phyloP scores from a whole-genome alignment of 2,888 invertebrate genomes.

The Noctua comes region DNA sequence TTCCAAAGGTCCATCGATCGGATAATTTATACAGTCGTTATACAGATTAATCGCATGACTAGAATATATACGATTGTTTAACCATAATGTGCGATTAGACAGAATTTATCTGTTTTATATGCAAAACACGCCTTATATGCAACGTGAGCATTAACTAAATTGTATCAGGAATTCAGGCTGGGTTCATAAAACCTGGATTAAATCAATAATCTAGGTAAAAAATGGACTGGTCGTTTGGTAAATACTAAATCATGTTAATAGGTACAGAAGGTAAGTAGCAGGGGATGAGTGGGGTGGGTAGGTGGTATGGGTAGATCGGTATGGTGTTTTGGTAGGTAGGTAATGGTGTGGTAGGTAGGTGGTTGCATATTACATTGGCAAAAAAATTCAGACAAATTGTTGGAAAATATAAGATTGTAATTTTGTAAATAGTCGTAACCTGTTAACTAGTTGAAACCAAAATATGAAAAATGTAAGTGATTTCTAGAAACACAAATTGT shows the following conservation, averaged over 20 bases:
- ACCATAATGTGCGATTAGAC: constrained; percentile 64
- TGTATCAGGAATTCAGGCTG: constrained; percentile 45
- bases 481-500: not conserved
- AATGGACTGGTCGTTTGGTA: not conserved
- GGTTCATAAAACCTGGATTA: constrained; percentile 39
- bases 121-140: constrained; percentile 58
- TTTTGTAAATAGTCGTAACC: not conserved
- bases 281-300: no score
- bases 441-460: not conserved
- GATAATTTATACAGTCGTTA: constrained; percentile 65
- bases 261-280: no score
- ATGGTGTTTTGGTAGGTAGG: no score
- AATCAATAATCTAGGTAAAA: constrained; percentile 20
- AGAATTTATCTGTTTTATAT: constrained; percentile 63
- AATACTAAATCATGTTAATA: not conserved
- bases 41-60: constrained; percentile 65
- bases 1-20: constrained; percentile 40
- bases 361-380: not conserved
- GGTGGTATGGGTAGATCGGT: no score
- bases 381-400: not conserved
- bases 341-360: no score
- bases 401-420: not conserved
- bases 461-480: not conserved
- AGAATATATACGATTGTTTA: constrained; percentile 67
- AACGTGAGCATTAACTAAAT: constrained; percentile 57